Base-by-base conservation (phyloP, 37 sponge, comb jelly and placozoan species). In the Trichoplax adhaerens region DNA sequence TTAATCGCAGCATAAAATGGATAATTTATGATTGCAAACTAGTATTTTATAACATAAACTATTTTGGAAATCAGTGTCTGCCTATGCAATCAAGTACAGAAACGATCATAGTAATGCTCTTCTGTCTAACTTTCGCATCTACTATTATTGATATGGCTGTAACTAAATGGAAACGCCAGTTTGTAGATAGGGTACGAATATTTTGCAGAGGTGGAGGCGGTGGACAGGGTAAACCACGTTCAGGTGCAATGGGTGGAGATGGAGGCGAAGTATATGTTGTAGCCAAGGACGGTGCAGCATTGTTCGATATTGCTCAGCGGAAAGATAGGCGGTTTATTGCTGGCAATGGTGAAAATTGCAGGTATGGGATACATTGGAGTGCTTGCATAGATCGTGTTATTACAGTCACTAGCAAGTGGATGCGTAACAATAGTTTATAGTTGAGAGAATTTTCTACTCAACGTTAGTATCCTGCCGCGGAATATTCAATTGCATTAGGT, bases 121-220 rank as follows among this genome's bases (percentile, higher is more conserved):
- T 29, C 29, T 29, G 29, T 29, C 29, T 29, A 29, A 29, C 29
- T 29, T 29, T 29, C 29, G 29, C 29, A 29, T 29, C 29, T 29
- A 29, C 29, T 29, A 29, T 29, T 29, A 29, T 29, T 29, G 29
- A 29, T 29, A 29, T 29, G 29, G 29, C 29, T 29, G 29, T 29
- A 29, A 29, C 29, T 29, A 29, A 29, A 29, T 29, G 29, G 29
- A 29, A 29, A 29, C 29, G 78, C 0, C 46, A 52, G 8, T 58
- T 80, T 0, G 57, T 72, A 12, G 85, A 84, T 50, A 29, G 51
- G 50, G 72, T 84, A 50, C 52, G 76, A 12, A 65, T 84, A 1
- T 84, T 80, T 53, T 80, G 69, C 46, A 62, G 72, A 56, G 85
- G 80, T 6, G 85, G 85, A n/a, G 68, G 66, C 54, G 85, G 85